These are phyloP conservation scores for Microtus pennsylvanicus DNA, from an alignment of 2,113 vertebrate species.

Conservation along the genomic window DNA sequence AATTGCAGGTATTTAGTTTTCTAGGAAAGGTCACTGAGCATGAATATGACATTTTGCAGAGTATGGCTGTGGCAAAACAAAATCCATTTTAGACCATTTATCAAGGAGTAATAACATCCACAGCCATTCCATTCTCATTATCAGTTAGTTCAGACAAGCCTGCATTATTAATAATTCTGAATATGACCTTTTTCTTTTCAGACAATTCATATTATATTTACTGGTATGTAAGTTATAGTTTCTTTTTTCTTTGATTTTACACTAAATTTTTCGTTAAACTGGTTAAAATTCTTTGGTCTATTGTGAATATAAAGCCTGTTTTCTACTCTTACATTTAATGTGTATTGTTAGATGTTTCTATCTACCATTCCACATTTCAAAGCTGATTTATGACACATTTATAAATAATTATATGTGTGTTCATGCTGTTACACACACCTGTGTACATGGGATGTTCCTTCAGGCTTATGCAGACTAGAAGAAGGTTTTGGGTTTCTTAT, in stretches of 20 bases:
- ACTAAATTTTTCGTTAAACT: not conserved
- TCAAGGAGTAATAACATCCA: slow-evolving; percentile 77
- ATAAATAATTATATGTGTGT: not conserved
- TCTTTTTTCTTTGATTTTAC: not conserved
- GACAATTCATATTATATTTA: slow-evolving; percentile 60
- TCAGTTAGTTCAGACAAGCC: slow-evolving; percentile 76
- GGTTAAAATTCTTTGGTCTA: not conserved
- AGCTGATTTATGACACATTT: not conserved
- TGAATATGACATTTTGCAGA: slow-evolving; percentile 84
- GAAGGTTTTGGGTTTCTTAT: rapidly evolving
- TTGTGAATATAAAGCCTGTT: not conserved
- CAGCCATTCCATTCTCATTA: slow-evolving; percentile 75
- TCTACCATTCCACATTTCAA: not conserved
- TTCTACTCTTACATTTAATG: not conserved
- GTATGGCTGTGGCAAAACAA: slow-evolving; percentile 73
- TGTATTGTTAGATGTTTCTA: not conserved
- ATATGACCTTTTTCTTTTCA: slow-evolving; percentile 66
- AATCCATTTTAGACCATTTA: slow-evolving; percentile 82
- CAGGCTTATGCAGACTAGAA: not conserved
- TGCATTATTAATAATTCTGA: slow-evolving; percentile 74
- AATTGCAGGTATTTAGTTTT: slow-evolving; percentile 74
- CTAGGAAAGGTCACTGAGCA: slow-evolving; percentile 81
- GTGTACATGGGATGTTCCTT: not conserved
- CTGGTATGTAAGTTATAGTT: not conserved
- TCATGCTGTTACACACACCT: too few relatives aligned